These are phyloP conservation scores for Crossoptilon crossoptilon DNA, from an alignment of 2,797 vertebrate species.

Conservation along the genomic window DNA sequence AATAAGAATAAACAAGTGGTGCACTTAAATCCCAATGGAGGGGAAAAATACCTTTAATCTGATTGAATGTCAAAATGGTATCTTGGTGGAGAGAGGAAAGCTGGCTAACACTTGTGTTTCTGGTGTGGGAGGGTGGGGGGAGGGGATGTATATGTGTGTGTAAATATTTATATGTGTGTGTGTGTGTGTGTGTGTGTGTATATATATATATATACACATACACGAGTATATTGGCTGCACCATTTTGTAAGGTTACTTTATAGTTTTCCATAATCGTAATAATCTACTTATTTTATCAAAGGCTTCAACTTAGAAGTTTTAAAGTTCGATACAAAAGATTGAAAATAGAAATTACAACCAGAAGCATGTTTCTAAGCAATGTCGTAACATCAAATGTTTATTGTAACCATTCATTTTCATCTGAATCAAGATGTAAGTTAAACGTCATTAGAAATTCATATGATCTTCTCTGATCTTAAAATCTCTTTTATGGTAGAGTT, in stretches of 20 bases:
- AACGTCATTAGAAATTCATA: neutral
- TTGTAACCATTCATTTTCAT: slow-evolving; percentile 20
- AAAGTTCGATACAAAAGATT: neutral
- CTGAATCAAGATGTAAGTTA: slow-evolving; percentile 22
- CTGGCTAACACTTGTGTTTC: neutral
- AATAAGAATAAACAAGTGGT: neutral
- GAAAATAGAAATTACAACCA: neutral
- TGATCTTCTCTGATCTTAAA: slow-evolving; percentile 1
- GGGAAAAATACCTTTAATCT: neutral
- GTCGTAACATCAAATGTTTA: neutral
- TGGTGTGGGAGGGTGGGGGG: neutral
- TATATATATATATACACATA: neutral
- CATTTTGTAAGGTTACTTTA: neutral
- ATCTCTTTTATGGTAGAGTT: neutral
- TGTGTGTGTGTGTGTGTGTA: no score
- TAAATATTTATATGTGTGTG: no score
- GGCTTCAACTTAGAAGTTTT: no score
- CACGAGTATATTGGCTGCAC: neutral
- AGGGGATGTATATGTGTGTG: no score
- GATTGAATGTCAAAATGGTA: neutral
- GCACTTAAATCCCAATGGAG: neutral
- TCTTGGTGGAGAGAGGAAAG: neutral
- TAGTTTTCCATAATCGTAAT: neutral
- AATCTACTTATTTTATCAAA: neutral
- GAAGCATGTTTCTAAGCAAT: neutral